Conservation (phyloP, 2,888 invertebrate species). For the Elmis aenea region DNA sequence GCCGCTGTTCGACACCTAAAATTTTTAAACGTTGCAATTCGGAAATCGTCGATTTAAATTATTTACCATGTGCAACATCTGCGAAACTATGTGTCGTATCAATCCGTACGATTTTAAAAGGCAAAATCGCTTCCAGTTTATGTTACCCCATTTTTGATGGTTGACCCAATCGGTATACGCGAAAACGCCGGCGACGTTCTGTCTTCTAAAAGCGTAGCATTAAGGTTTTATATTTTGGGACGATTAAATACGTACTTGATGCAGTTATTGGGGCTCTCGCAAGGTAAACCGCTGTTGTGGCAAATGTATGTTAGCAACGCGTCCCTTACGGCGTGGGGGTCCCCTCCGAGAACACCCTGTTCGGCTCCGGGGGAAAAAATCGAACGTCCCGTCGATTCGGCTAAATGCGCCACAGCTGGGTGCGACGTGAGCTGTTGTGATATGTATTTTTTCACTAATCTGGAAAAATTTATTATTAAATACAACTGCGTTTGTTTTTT, state of each 20-base stretch:
- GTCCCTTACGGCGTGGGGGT: slow-evolving; percentile 72
- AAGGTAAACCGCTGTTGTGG: slow-evolving; percentile 77
- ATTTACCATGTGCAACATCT: slow-evolving; percentile 71
- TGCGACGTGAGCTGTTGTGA: slow-evolving; percentile 65
- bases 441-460: slow-evolving; percentile 56
- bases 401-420: slow-evolving; percentile 66
- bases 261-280: slow-evolving; percentile 52
- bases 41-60: too few relatives aligned
- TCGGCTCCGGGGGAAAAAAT: slow-evolving; percentile 65
- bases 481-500: too few relatives aligned
- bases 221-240: not conserved
- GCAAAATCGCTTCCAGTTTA: slow-evolving; percentile 60
- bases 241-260: slow-evolving; percentile 34
- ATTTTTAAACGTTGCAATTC: not conserved
- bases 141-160: slow-evolving; percentile 55
- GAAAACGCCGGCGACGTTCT: slow-evolving; percentile 73
- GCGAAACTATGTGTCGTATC: slow-evolving; percentile 73
- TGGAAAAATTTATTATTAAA: slow-evolving; percentile 35
- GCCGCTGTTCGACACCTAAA: slow-evolving; percentile 39
- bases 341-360: slow-evolving; percentile 49
- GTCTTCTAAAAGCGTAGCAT: slow-evolving; percentile 31
- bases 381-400: slow-evolving; percentile 59
- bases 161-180: slow-evolving; percentile 79
- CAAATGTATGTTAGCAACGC: slow-evolving; percentile 80
- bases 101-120: slow-evolving; percentile 76